Evolutionary conservation across 2,797 vertebrate genomes (phyloP).

Genomic region (Pristis pectinata): DNA sequence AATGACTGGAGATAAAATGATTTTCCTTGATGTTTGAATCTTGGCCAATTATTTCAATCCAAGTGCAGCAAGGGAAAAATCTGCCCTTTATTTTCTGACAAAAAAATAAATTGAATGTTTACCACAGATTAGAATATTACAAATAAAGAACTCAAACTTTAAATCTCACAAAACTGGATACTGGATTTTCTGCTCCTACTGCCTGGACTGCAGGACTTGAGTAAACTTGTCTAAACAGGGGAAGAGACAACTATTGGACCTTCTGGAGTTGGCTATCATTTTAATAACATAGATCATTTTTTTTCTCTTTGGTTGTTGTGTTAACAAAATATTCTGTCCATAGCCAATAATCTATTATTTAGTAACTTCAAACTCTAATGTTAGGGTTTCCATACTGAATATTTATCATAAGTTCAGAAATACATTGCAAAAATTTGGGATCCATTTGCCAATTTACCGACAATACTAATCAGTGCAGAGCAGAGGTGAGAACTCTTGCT

Average conservation of each 20-base stretch:
- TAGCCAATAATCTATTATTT: no score
- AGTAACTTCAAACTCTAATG: no score
- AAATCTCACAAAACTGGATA: neutral
- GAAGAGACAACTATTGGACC: neutral
- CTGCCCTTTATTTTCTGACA: neutral
- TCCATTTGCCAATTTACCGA: no score
- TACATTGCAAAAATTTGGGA: no score
- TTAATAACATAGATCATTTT: neutral
- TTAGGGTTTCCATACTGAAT: no score
- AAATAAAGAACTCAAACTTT: neutral
- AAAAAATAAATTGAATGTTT: neutral
- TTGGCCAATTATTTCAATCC: neutral
- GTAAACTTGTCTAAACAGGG: neutral
- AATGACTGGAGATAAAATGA: neutral
- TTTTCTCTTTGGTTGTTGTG: no score
- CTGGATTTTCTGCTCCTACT: neutral
- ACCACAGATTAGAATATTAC: neutral
- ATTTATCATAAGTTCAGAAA: no score
- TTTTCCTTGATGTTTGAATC: neutral
- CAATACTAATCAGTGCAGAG: no score
- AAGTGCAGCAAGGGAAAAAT: neutral
- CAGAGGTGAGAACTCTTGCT: no score
- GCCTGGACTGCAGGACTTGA: neutral
- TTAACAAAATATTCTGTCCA: no score
- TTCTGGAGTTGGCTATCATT: neutral